Conservation (phyloP, 2,888 invertebrate species). For the Idaea biselata region DNA sequence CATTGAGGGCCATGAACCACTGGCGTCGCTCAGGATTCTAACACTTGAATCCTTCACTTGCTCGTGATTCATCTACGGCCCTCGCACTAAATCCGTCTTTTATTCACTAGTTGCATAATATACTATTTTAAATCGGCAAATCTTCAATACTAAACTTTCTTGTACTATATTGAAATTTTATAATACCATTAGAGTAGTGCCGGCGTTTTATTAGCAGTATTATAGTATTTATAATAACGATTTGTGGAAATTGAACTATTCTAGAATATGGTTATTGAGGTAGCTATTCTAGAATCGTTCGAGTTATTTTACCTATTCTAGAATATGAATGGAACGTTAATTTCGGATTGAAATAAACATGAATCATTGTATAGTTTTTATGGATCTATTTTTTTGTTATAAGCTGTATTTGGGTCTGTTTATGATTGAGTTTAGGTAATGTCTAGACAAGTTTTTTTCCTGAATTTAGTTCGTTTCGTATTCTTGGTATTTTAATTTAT, state of each 20-base stretch:
- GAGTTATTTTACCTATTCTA: neutral
- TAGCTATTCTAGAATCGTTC: neutral
- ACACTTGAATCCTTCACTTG: too few species aligned
- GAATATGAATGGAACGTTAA: neutral
- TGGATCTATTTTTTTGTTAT: neutral
- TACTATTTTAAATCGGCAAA: too few species aligned
- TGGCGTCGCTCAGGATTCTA: too few species aligned
- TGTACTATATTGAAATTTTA: conserved; percentile 21
- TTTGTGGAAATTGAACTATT: neutral
- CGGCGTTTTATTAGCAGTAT: too few species aligned
- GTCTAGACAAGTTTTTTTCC: too few species aligned
- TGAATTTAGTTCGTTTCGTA: too few species aligned
- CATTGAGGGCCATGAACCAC: too few species aligned
- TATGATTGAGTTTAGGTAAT: neutral
- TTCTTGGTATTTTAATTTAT: too few species aligned
- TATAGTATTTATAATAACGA: neutral
- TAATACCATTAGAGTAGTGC: conserved; percentile 9
- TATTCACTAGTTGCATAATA: too few species aligned
- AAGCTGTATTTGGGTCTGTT: neutral
- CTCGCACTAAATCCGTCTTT: too few species aligned
- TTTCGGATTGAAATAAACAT: neutral
- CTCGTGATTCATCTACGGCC: too few species aligned
- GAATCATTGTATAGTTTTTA: neutral
- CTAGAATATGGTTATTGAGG: neutral
- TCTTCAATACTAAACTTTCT: conserved; percentile 15